phyloP scores from a whole-genome alignment of 2,797 vertebrate species.

The Melanotaenia boesemani region DNA sequence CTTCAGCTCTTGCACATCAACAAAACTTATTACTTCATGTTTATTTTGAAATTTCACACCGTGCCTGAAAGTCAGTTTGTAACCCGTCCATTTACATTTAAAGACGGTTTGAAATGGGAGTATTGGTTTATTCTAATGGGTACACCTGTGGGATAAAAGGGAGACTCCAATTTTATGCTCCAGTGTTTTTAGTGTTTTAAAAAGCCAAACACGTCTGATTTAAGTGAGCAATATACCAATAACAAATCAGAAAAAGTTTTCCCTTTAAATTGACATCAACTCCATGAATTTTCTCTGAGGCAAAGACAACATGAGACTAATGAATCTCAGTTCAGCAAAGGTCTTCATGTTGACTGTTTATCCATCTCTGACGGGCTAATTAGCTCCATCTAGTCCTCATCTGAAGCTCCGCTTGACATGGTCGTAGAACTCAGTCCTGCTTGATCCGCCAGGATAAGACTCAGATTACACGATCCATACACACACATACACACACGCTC shows the following conservation, averaged over 20 bases:
- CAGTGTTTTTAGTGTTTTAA: neutral
- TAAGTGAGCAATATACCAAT: neutral
- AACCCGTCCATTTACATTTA: neutral
- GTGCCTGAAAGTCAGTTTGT: neutral
- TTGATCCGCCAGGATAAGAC: conserved; percentile 71
- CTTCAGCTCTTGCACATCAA: neutral
- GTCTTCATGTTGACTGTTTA: no score
- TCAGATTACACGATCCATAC: conserved; percentile 73
- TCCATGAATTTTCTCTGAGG: no score
- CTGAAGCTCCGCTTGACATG: conserved; percentile 53
- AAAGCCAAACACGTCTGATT: neutral
- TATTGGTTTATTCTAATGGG: no score
- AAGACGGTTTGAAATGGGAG: neutral
- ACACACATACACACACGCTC: conserved; percentile 7
- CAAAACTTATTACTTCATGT: neutral
- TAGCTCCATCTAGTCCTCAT: no score
- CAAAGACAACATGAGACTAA: no score
- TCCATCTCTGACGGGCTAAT: conserved; percentile 48
- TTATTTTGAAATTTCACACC: neutral
- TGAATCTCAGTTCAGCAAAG: no score
- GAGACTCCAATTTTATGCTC: no score
- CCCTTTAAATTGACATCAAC: no score
- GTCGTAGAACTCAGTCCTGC: conserved; percentile 44
- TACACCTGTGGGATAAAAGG: no score
- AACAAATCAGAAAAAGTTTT: neutral